These are phyloP conservation scores for Sebastes hubbsi DNA, from an alignment of 2,797 vertebrate genomes.

Conservation along the genomic window DNA sequence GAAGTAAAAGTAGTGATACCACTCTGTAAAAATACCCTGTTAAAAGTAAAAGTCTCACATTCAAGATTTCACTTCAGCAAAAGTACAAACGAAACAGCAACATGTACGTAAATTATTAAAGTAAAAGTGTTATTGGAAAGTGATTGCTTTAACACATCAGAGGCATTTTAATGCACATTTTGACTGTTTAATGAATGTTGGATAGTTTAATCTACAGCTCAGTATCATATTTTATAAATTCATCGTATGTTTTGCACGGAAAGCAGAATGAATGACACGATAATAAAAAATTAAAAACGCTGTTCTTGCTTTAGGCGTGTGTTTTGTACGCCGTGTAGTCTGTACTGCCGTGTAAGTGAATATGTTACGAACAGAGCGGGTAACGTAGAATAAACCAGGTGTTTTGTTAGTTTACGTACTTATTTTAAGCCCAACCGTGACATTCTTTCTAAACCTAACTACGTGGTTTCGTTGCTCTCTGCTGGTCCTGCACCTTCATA, in stretches of 20 bases:
- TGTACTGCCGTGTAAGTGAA: too few species aligned
- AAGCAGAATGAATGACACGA: too few species aligned
- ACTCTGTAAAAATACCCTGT: not conserved
- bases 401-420: too few species aligned
- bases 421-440: too few species aligned
- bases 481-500: not conserved
- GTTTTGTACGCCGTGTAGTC: too few species aligned
- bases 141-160: not conserved
- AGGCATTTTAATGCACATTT: not conserved
- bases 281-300: too few species aligned
- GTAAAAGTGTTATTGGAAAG: not conserved
- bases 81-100: not conserved
- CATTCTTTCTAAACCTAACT: too few species aligned
- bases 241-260: not conserved
- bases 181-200: not conserved
- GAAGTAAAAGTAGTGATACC: not conserved
- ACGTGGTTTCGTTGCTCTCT: too few species aligned
- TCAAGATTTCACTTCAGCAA: not conserved
- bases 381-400: too few species aligned
- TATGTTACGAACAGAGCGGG: too few species aligned
- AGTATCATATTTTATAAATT: not conserved
- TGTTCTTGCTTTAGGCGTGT: too few species aligned
- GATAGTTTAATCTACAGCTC: too few species aligned
- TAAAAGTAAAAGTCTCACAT: not conserved
- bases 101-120: not conserved